Base-by-base conservation (phyloP, 2,888 invertebrate genomes). In the Ornithoptera priamus region DNA sequence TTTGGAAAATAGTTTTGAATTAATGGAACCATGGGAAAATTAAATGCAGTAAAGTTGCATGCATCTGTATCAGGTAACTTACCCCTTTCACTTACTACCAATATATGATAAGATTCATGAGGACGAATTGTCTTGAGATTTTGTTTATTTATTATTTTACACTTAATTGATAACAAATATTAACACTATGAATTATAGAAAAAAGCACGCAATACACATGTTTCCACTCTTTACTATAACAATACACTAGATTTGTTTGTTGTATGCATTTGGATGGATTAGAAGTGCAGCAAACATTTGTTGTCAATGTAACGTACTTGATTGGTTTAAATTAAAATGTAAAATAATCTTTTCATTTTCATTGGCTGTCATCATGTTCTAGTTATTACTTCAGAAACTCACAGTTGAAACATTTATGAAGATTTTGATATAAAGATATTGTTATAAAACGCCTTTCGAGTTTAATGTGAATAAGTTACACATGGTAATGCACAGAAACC, bases 181-280 rank as follows among this genome's bases (percentile, higher is more conserved):
- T 20, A 57, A 7, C 1, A 57, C 20, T 20, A 57, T 6, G 2
- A 5, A 20, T 50, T 57, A 36, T 50, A 59, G 24, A 60, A 61
- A 69, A 39, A 42, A 65, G 30, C 60, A 69, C 56, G 50, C 64
- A 59, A 12, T 24, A 15, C 20, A 66, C 67, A 70, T 60, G 53
- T 56, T 60, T 42, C 61, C 60, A 56, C 24, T 65, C 61, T 60
- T 69, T 65, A 61, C 46, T 24, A 30, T 46, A 50, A 62, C 57
- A 46, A 69, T 36, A 42, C 53, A 63, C 53, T 67, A 60, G 58
- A 70, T 67, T 67, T 67, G 64, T 70, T 70, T 70, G 67, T 70
- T 70, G 67, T 64, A 70, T 70, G 70, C 70, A 70, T 70, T 70
- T 70, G 36, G 22, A 64, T 70, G 67, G 64, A 70, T 65, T 70